phyloP scores from a whole-genome alignment of 2,888 invertebrate genomes.

The Lithophane leautieri region DNA sequence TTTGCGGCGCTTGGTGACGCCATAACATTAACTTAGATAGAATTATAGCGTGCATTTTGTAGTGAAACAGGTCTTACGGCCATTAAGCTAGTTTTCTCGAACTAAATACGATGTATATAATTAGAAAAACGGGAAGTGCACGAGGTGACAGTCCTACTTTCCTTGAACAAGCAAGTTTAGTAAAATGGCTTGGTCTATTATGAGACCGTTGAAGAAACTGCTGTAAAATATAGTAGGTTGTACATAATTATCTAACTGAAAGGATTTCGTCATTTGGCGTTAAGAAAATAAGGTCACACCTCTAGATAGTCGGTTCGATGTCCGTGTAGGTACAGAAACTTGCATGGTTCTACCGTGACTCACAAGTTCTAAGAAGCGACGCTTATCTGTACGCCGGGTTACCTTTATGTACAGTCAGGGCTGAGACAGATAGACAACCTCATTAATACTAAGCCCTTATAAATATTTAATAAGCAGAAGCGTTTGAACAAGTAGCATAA shows the following conservation, averaged over 20 bases:
- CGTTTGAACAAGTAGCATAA: slow-evolving; percentile 6
- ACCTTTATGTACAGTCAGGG: slow-evolving; percentile 44
- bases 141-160: slow-evolving; percentile 46
- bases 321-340: slow-evolving; percentile 69
- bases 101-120: slow-evolving; percentile 46
- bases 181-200: slow-evolving; percentile 27
- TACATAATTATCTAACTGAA: slow-evolving; percentile 48
- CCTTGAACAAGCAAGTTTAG: slow-evolving; percentile 23
- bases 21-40: slow-evolving; percentile 27
- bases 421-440: slow-evolving; percentile 24
- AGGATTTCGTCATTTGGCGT: slow-evolving; percentile 50
- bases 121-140: slow-evolving; percentile 56
- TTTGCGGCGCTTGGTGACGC: slow-evolving; percentile 6
- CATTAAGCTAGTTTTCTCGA: slow-evolving; percentile 50
- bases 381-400: slow-evolving; percentile 56
- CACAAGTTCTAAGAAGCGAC: slow-evolving; percentile 66
- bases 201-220: slow-evolving; percentile 2
- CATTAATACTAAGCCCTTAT: slow-evolving; percentile 12
- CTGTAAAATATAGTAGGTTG: not conserved
- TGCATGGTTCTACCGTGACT: slow-evolving; percentile 75
- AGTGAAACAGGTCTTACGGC: slow-evolving; percentile 26
- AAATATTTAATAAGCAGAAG: slow-evolving; percentile 10
- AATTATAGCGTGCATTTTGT: slow-evolving; percentile 25
- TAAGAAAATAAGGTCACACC: slow-evolving; percentile 72
- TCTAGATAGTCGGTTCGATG: slow-evolving; percentile 70